Evolutionary conservation across 2,113 vertebrate species (phyloP).

Genomic region (Galbula dea): DNA sequence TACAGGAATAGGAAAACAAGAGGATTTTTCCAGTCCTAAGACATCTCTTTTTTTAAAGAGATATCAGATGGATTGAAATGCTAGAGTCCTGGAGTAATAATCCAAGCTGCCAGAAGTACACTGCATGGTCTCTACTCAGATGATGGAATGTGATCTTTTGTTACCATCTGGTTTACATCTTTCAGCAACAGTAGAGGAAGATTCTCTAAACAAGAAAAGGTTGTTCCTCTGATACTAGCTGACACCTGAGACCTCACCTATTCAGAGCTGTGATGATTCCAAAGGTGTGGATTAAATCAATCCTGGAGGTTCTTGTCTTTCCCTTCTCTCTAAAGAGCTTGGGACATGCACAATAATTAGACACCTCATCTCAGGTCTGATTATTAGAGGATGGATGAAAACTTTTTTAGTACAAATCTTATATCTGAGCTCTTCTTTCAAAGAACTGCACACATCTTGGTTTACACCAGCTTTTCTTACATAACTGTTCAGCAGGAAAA

Average conservation of each 20-base stretch:
- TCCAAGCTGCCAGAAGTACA: not conserved
- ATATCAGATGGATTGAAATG: not conserved
- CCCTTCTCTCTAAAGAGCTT: not conserved
- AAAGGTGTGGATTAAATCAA: not conserved
- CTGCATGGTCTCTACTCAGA: not conserved
- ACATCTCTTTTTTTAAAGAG: not conserved
- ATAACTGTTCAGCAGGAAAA: not conserved
- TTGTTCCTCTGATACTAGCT: not conserved
- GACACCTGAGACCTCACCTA: not conserved
- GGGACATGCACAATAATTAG: not conserved
- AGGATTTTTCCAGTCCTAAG: not conserved
- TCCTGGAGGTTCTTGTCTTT: not conserved
- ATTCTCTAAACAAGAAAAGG: not conserved
- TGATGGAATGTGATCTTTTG: not conserved
- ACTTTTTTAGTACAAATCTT: not conserved
- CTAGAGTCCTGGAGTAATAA: not conserved
- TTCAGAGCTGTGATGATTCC: rapidly evolving
- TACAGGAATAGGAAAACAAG: not conserved
- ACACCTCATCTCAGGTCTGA: not conserved
- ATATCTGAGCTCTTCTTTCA: not conserved
- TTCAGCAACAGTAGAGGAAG: not conserved
- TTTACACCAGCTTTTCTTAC: not conserved
- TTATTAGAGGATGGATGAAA: not conserved
- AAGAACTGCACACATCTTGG: not conserved
- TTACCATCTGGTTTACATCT: not conserved